Base-by-base conservation (phyloP, 2,113 vertebrate species). In the Megaleporinus macrocephalus region DNA sequence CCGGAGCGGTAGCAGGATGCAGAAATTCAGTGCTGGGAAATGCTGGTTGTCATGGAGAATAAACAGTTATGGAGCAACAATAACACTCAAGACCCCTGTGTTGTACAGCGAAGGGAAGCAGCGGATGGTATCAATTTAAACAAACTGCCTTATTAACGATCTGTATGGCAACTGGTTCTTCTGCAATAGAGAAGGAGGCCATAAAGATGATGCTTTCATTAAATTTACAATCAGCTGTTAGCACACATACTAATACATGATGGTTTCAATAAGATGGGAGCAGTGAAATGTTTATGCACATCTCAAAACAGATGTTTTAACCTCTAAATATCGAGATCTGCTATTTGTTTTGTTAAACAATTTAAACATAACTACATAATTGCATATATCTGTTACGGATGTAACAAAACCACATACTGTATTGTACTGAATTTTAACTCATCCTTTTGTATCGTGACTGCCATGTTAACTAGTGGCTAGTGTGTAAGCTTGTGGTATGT, bases 111-210 rank as follows among this genome's bases (percentile, higher is more conserved):
- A 36, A 55, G 79, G 30, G 29, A 77, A 77, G 70, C 59, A 27
- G 83, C 57, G 83, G 79, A 77, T 82, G 80, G 84, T 62, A 85
- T 82, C 79, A 74, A 75, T 85, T 85, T 75, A 74, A 66, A 44
- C 73, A 82, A 84, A 82, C 80, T 14, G 59, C 69, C n/a, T 57
- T 61, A n/a, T 80, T 84, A 80, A 84, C 14, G n/a, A 69, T 49
- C 33, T 18, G 47, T 69, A 73, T 71, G 18, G 44, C 51, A 16
- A 63, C 41, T n/a, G 71, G 49, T 24, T 68, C 33, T 18, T 74
- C n/a, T 22, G 36, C 30, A 24, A 14, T 44, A 18, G 51, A 70
- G 36, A 11, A 30, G 33, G 16, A 20, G 65, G 29, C 62, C 24
- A 27, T 33, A 57, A 73, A 79, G 26, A 63, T 16, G 44, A 18